Conservation (phyloP, 30 jellyfish, hydroid and myxozoan genomes). For the Sanderia malayensis region DNA sequence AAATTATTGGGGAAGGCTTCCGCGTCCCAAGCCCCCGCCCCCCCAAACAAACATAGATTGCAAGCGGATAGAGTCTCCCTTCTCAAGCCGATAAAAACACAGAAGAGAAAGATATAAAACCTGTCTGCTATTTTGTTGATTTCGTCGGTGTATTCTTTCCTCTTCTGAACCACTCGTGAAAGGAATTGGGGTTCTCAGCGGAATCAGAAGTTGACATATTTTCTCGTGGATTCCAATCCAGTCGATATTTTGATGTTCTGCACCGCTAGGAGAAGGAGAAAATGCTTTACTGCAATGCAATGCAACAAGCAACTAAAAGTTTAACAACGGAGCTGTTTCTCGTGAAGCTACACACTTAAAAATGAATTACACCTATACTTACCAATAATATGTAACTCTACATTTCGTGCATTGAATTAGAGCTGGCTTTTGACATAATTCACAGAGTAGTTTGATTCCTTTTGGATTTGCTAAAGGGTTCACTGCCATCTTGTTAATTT, state of each 20-base stretch:
- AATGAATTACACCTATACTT: too few species aligned
- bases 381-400: slow-evolving; percentile 93
- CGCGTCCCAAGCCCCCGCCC: too few species aligned
- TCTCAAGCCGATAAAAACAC: too few species aligned
- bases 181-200: slow-evolving; percentile 83
- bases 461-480: slow-evolving; percentile 94
- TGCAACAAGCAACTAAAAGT: too few species aligned
- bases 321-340: too few species aligned
- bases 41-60: too few species aligned
- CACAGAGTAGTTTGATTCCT: slow-evolving; percentile 88
- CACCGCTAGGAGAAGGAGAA: slow-evolving; percentile 57
- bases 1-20: too few species aligned
- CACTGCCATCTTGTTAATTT: slow-evolving; percentile 72
- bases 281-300: too few species aligned
- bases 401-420: slow-evolving; percentile 84
- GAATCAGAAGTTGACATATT: slow-evolving; percentile 82
- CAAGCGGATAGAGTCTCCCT: too few species aligned
- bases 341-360: too few species aligned
- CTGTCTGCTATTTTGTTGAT: slow-evolving; percentile 72
- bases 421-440: slow-evolving; percentile 92
- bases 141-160: slow-evolving; percentile 71
- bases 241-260: slow-evolving; percentile 90
- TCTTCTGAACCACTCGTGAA: slow-evolving; percentile 91
- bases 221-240: slow-evolving; percentile 97
- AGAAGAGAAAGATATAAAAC: too few species aligned